Evolutionary conservation across 2,797 vertebrate species (phyloP), one percentile per base, ranked within the genome.

Genomic region (Thalassophryne amazonica): DNA sequence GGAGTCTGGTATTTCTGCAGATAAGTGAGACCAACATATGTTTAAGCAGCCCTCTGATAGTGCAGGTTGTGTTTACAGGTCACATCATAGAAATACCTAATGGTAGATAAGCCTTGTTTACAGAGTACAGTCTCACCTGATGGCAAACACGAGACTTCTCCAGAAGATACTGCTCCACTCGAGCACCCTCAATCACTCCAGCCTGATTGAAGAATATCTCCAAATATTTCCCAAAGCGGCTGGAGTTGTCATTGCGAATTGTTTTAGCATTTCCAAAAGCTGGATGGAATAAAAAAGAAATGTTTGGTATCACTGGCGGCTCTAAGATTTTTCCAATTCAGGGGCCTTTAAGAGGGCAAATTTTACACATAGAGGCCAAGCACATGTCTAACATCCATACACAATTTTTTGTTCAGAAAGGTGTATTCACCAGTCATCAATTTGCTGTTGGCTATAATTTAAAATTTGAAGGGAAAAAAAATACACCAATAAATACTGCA

Each of bases 211-310:
- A 95, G 76, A 94, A 91, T 52, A 98, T 95, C 60, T 99, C 94
- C n/a, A 97, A 86, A 51, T 97, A 98, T 53, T 99, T 99, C 52
- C 96, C 97, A 15, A 99, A 99, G 73, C 97, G 96, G 41, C 96
- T 98, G 5, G 97, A 99, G 83, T 99, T 99, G 81, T 99, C 93
- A 3, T 99, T 98, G 37, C 89, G 90, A 73, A 93, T 78, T 0
- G 95, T 98, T 88, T 97, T 98, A 30, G 95, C 94, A 2, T 99
- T 99, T 69, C 96, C 96, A 71, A 99, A 99, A 27, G 94, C 96
- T 99, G 58, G 1, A 9, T 0, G 12, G 8, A 16, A 33, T 17
- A 68, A 3, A 48, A 22, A 5, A 30, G 3, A 0, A 10, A 36
- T 0, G 1, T 24, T 25, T 33, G 9, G n/a, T n/a, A 23, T 19